Evolutionary conservation across 1,140 invertebrate species (phyloP), one percentile per base, ranked within the genome.

Genomic region (Telenomus remus): DNA sequence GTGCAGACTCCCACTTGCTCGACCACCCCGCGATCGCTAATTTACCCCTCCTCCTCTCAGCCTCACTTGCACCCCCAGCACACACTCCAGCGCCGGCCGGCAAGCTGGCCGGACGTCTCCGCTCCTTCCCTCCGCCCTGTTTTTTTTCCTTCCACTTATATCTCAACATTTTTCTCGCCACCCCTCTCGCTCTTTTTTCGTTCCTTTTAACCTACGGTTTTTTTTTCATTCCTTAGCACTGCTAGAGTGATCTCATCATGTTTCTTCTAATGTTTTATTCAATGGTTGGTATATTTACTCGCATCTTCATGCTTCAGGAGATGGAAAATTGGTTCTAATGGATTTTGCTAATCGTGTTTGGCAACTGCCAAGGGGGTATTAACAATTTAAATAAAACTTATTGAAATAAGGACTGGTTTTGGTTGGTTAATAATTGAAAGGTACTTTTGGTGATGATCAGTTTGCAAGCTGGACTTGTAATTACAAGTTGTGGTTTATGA

Each of bases 31-130:
- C 51, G 15, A 33, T 43, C 12, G 51, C 53, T 7, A 15, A 8
- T 42, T 33, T 7, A 35, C 42, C 12, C 37, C 42, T 27, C 43
- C 11, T 19, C 56, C 56, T 13, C 42, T 16, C 47, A 35, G 2
- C 49, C 54, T 39, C 48, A 35, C 42, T 43, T 47, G 33, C 47
- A 39, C 59, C 53, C 70, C 70, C 44, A 56, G 51, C 59, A 44
- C 19, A 27, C 64, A 68, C 65, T 68, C 42, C 55, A 19, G 66
- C 57, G 34, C 68, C 74, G 74, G 74, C 74, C 76, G 76, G 70
- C 65, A 39, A 66, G 56, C 53, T 57, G 56, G 66, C 71, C 66
- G 76, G 71, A 66, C 71, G 76, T 74, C 71, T 78, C 71, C 57
- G 39, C 66, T 56, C 59, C 68, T 75, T 75, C 70, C 66, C 54